Evolutionary conservation across 2,113 vertebrate genomes (phyloP).

Genomic region (Papio anubis): DNA sequence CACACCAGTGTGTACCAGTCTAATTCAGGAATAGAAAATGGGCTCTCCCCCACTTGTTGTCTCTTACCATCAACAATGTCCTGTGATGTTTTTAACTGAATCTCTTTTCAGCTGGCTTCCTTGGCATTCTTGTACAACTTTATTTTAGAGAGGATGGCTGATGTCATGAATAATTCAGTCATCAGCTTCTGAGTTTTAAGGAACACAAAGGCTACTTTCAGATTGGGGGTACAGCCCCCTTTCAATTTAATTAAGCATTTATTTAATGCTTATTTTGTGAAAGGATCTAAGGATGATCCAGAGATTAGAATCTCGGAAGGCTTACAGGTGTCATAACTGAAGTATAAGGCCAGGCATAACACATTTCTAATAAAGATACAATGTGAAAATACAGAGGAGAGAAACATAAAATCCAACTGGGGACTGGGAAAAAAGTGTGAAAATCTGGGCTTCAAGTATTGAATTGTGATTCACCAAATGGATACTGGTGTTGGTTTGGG

Average conservation of each 20-base stretch:
- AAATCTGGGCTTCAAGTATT: background rate
- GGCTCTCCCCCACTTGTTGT: rapidly evolving
- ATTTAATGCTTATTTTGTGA: background rate
- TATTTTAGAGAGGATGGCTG: background rate
- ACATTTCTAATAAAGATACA: background rate
- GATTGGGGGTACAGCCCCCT: background rate
- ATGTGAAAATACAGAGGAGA: background rate
- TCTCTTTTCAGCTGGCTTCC: background rate
- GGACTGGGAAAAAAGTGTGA: background rate
- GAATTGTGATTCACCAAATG: background rate
- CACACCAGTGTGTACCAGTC: too few relatives aligned
- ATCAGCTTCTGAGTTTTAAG: background rate
- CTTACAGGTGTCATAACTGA: background rate
- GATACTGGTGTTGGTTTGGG: background rate
- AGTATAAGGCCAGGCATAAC: background rate
- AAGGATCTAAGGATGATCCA: background rate
- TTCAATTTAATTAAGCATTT: background rate
- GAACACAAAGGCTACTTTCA: background rate
- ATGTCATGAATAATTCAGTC: background rate
- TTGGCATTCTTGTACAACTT: background rate
- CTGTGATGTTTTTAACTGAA: background rate
- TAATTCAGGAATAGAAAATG: background rate
- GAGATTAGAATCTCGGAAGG: background rate
- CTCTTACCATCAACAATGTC: background rate
- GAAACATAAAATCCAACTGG: background rate